A percentile compares a stretch with the other conserved stretches of the same genome.
Conservation (phyloP, 2,888 invertebrate species). For the Muscina levida region DNA sequence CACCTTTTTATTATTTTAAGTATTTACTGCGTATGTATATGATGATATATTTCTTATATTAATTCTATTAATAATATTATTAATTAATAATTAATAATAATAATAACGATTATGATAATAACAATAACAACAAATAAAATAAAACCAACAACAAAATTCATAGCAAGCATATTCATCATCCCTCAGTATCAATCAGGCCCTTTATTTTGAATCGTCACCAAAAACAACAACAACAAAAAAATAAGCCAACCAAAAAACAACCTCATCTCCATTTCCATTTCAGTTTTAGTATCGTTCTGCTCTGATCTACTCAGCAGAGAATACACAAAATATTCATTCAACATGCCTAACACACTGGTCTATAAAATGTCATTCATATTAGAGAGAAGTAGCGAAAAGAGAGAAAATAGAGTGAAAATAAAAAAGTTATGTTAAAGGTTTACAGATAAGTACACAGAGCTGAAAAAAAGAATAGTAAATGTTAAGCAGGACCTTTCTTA, state of each 20-base stretch:
- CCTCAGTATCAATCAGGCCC: conserved; percentile 49
- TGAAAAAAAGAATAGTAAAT: neutral
- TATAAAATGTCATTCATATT: too few relatives aligned
- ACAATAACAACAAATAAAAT: too few relatives aligned
- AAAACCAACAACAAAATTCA: conserved; percentile 64
- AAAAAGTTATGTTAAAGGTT: too few relatives aligned
- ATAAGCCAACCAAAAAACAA: neutral
- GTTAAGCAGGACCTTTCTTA: neutral
- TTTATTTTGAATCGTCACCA: conserved; percentile 23
- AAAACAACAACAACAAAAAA: neutral
- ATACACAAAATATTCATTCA: neutral
- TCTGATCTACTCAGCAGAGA: neutral
- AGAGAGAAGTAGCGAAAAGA: too few relatives aligned
- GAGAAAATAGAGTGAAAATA: too few relatives aligned
- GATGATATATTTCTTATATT: conserved; percentile 20
- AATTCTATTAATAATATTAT: too few relatives aligned
- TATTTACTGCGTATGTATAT: conserved; percentile 32
- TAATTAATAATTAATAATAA: conserved; percentile 18
- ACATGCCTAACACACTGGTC: conserved; percentile 28
- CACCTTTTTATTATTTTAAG: neutral
- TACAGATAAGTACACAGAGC: too few relatives aligned
- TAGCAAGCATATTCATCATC: conserved; percentile 64
- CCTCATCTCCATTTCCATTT: too few relatives aligned
- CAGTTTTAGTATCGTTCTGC: neutral
- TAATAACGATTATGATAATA: conserved; percentile 31